Evolutionary conservation across 2,113 vertebrate species (phyloP).

Genomic region (Manacus vitellinus): DNA sequence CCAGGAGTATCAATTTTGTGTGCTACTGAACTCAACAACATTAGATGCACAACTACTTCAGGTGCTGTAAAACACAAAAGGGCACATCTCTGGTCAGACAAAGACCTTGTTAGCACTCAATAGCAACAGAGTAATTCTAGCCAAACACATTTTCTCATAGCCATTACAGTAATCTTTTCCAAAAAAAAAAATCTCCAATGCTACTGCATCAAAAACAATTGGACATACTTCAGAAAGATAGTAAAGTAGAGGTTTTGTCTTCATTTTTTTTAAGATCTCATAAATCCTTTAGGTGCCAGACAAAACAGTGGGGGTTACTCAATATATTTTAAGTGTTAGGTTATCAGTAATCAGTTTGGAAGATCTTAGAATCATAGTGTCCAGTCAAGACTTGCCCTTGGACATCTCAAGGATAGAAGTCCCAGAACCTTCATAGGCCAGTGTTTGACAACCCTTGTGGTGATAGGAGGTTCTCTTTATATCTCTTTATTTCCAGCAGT

Average conservation of each 20-base stretch:
- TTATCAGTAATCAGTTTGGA: neutral
- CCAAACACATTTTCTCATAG: neutral
- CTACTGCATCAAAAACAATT: neutral
- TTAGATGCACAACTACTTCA: neutral
- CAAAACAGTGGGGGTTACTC: neutral
- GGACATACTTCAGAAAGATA: neutral
- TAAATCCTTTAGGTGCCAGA: neutral
- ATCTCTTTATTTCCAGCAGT: neutral
- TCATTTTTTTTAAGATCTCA: neutral
- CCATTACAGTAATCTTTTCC: neutral
- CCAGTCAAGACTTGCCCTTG: neutral
- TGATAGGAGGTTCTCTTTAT: neutral
- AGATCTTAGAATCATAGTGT: neutral
- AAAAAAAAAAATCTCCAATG: neutral
- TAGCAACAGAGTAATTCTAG: neutral
- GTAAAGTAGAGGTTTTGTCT: neutral
- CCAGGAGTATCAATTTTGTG: neutral
- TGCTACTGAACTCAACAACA: neutral
- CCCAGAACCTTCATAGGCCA: neutral
- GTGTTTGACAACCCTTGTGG: neutral
- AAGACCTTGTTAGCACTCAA: neutral
- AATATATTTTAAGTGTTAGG: neutral
- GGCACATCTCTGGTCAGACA: neutral
- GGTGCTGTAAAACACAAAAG: neutral
- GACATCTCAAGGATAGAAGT: neutral